Evolutionary conservation across 2,888 invertebrate genomes (phyloP), one percentile per base, ranked within the genome.

Genomic region (Philereme transversata): DNA sequence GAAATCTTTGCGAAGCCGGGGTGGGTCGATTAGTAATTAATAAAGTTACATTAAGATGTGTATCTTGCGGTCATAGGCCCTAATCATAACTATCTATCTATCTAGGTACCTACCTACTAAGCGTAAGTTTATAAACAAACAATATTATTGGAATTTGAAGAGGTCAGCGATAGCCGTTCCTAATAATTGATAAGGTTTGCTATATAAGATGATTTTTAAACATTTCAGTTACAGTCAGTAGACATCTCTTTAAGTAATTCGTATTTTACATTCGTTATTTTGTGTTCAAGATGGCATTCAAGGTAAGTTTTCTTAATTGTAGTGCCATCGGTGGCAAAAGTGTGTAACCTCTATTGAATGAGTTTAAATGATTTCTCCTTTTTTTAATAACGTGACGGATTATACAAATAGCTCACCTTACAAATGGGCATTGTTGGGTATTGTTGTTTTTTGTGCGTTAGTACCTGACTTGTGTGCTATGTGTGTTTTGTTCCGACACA

Each of bases 181-280:
- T 22, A 8, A 22, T 51, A 51, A 41, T 50, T 41, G 51, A 51
- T 51, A 51, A 51, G 41, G 40, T 38, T 22, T 38, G 33, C 22
- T 50, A 50, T 51, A 51, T 51, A 51, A 51, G 51, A 51, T n/a
- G 41, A 51, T 41, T 33, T 41, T 41, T 9, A 41, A 38, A 40
- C 11, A 4, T 38, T 5, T 40, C 6, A 40, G 7, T 40, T 40
- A 38, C 38, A 40, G 40, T 40, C 40, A 40, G 7, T 38, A 38
- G 4, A 8, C 38, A 5, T 38, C 8, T 8, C 38, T 38, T n/a
- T n/a, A n/a, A n/a, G n/a, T n/a, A 3, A 4, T 38, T 7, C 38
- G 38, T 38, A 38, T 5, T 5, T 5, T 5, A 5, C 38, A 38
- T 38, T 36, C n/a, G 36, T 40, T 49, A 40, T 38, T 11, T 50